Evolutionary conservation across 2,888 invertebrate species (phyloP), one percentile per base, ranked within the genome.

Genomic region (Sphaerophoria rueppellii): DNA sequence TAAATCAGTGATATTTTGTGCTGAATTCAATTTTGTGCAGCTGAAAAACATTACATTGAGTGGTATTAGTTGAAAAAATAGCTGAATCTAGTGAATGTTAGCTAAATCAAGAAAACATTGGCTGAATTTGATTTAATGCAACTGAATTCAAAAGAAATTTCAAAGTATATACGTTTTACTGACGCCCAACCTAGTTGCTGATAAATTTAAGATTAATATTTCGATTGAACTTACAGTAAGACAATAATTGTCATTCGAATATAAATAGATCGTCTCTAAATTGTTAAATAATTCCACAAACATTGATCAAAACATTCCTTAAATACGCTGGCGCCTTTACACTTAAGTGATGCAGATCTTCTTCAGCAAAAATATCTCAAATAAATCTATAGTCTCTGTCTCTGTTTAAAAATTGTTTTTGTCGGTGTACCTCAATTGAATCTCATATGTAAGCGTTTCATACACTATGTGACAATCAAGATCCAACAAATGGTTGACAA

Each of bases 251-350:
- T 35, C 40, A 46, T 48, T 35, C 34, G 6, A 7, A 50, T 6
- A 14, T 14, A 50, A 50, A 16, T 63, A 63, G 37, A 65, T 65
- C 37, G 65, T 65, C 65, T 65, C 0, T 24, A 50, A 65, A 54
- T 67, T 67, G 16, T 37, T 12, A 60, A 12, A 54, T 50, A 50
- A 50, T 57, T 67, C 37, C 40, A 37, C 16, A 50, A 40, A 54
- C n/a, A 55, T 74, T 74, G 37, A 69, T 80, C 54, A 40, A 79
- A 6, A 7, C 60, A 73, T 73, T 79, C 40, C 24, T 86, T 74
- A 86, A 86, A 74, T 82, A 61, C 48, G 74, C 55, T 86, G 86
- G 86, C 86, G 86, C 82, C 86, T 74, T 43, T 24, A 16, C 77
- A 73, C 58, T 34, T 71, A 73, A 70, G 9, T 77, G 43, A 58